These are phyloP conservation scores for Hoplostethus mediterraneus DNA, from an alignment of 2,797 vertebrate species.

Conservation along the genomic window DNA sequence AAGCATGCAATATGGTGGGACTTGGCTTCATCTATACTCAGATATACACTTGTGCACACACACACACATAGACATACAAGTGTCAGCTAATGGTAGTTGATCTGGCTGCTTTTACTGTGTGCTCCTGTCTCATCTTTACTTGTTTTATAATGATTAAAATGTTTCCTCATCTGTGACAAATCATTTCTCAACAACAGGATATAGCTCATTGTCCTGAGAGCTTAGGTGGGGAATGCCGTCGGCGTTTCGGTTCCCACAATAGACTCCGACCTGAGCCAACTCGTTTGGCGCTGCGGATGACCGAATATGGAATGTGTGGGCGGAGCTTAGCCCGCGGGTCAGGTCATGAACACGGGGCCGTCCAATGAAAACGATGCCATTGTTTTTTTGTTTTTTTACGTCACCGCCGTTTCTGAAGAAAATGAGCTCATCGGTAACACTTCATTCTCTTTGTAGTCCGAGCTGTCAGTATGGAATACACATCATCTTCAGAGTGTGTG, in stretches of 20 bases:
- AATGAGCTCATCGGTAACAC: slow-evolving; percentile 27
- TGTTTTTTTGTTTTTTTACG: slow-evolving; percentile 23
- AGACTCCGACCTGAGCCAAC: slow-evolving; percentile 32
- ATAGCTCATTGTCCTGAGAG: slow-evolving; percentile 28
- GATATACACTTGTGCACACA: too few relatives aligned
- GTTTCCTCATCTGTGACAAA: slow-evolving; percentile 28
- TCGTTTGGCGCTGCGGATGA: slow-evolving; percentile 24
- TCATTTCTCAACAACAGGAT: slow-evolving; percentile 53
- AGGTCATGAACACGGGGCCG: slow-evolving; percentile 8
- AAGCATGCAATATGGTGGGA: neutral
- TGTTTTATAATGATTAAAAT: slow-evolving; percentile 45
- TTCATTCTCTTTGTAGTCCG: slow-evolving; percentile 18
- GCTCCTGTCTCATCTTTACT: slow-evolving; percentile 24
- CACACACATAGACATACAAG: neutral
- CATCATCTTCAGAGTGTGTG: slow-evolving; percentile 28
- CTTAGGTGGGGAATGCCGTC: slow-evolving; percentile 9
- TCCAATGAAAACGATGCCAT: slow-evolving; percentile 21
- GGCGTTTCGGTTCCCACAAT: slow-evolving; percentile 25
- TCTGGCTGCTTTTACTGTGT: slow-evolving; percentile 11
- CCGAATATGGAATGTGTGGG: slow-evolving; percentile 28
- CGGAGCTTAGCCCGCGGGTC: slow-evolving; percentile 22
- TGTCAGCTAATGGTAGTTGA: slow-evolving; percentile 8
- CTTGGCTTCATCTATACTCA: neutral
- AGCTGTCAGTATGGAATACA: slow-evolving; percentile 31
- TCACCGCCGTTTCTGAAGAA: slow-evolving; percentile 18